phyloP scores from a whole-genome alignment of 2,797 vertebrate genomes.

The Anas georgica region DNA sequence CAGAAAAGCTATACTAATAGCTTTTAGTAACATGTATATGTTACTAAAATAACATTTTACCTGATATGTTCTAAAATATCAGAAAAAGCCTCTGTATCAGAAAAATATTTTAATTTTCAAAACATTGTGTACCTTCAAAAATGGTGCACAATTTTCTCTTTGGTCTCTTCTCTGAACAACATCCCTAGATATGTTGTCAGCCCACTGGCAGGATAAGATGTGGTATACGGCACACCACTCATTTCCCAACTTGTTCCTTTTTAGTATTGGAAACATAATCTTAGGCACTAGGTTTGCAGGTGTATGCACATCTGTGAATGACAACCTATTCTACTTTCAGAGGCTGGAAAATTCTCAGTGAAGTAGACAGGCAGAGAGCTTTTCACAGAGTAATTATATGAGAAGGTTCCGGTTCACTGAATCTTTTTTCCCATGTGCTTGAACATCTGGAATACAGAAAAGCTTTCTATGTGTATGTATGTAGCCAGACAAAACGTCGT shows the following conservation, averaged over 20 bases:
- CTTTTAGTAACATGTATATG: no score
- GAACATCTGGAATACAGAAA: conserved; percentile 64
- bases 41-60: background rate
- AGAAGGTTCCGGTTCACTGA: conserved; percentile 48
- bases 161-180: background rate
- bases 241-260: conserved; percentile 6
- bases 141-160: background rate
- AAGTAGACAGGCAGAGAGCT: conserved; percentile 34
- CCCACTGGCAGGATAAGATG: background rate
- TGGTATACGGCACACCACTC: background rate
- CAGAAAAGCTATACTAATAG: background rate
- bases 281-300: background rate
- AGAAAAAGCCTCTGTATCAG: background rate
- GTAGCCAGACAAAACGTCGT: conserved; percentile 24
- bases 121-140: background rate
- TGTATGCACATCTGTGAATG: conserved; percentile 13
- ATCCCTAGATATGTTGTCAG: background rate
- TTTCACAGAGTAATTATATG: conserved; percentile 58
- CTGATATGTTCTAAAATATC: background rate
- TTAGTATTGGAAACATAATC: background rate
- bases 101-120: background rate
- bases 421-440: conserved; percentile 62
- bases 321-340: conserved; percentile 3
- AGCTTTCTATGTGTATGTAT: background rate
- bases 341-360: conserved; percentile 42